A percentile compares a stretch with the other conserved stretches of the same genome.
These are phyloP conservation scores for Scrobipalpa atriplicella DNA, from an alignment of 2,888 invertebrate genomes.

Conservation along the genomic window DNA sequence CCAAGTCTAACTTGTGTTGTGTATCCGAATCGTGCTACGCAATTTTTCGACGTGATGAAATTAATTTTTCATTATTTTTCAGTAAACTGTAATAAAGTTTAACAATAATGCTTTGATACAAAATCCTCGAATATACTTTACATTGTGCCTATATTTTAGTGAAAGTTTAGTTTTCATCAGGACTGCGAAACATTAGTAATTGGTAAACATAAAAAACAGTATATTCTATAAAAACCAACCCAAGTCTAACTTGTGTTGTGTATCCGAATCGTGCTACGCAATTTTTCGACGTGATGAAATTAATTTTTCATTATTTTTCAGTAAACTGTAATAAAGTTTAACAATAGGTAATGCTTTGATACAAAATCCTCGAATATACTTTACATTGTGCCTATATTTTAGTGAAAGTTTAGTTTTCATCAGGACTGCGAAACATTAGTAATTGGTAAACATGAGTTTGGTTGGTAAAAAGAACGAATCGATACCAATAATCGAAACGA, in stretches of 20 bases:
- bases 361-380: slow-evolving; percentile 16
- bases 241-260: too few relatives aligned
- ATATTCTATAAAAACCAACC: too few relatives aligned
- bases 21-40: too few relatives aligned
- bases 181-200: background rate
- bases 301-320: background rate
- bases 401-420: slow-evolving; percentile 38
- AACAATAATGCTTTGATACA: slow-evolving; percentile 7
- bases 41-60: too few relatives aligned
- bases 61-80: background rate
- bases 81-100: background rate
- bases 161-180: slow-evolving; percentile 34
- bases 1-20: too few relatives aligned
- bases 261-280: too few relatives aligned
- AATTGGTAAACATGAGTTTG: slow-evolving; percentile 73
- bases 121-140: slow-evolving; percentile 30
- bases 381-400: slow-evolving; percentile 54
- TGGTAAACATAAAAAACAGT: too few relatives aligned
- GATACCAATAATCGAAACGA: slow-evolving; percentile 66
- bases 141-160: slow-evolving; percentile 54
- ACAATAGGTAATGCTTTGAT: slow-evolving; percentile 10
- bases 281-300: background rate
- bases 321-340: background rate
- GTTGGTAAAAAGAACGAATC: slow-evolving; percentile 81
- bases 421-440: background rate